Percentiles rank a stretch among this genome's conserved stretches.
phyloP scores from a whole-genome alignment of 2,113 vertebrate species.

The Pogona vitticeps region DNA sequence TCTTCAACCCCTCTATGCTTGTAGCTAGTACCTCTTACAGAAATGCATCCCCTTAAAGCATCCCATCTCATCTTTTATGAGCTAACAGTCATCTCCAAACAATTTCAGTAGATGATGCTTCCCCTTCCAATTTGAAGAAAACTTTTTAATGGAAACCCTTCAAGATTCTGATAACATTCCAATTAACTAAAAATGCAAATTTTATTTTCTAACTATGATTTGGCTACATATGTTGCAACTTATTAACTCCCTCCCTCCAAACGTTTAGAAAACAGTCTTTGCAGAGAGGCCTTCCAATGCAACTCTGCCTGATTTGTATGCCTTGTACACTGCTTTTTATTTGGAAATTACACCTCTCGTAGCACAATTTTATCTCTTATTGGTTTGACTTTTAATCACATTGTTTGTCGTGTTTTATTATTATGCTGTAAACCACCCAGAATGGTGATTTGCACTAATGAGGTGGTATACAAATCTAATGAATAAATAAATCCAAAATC shows the following conservation, averaged over 20 bases:
- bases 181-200: neutral
- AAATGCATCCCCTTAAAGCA: neutral
- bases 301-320: no score
- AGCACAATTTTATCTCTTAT: no score
- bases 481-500: no score
- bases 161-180: neutral
- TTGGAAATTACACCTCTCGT: no score
- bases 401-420: no score
- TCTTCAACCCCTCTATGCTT: neutral
- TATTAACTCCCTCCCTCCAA: neutral
- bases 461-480: no score
- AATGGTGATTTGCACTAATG: no score
- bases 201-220: neutral
- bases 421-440: no score
- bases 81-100: neutral
- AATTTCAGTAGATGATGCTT: neutral
- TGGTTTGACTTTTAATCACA: no score
- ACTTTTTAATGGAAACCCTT: neutral
- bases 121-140: neutral
- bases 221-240: neutral
- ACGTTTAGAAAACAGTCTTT: neutral
- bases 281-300: neutral
- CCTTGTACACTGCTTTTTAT: no score
- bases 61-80: neutral
- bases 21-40: neutral